A percentile compares a stretch with the other conserved stretches of the same genome.
phyloP scores from a whole-genome alignment of 2,113 vertebrate species.

The Pavo muticus region DNA sequence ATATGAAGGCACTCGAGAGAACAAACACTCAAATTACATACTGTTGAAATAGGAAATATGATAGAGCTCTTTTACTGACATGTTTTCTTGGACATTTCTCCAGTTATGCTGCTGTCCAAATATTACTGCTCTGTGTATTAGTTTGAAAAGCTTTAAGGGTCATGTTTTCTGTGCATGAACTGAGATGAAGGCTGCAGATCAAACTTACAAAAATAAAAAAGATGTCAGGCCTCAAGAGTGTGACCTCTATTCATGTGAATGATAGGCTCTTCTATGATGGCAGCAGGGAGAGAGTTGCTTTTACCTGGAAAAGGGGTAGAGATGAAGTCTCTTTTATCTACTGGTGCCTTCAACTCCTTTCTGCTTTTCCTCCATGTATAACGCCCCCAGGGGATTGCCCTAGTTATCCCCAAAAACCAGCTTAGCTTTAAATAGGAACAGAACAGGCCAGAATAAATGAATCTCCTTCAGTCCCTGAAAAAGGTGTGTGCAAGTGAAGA shows the following conservation, averaged over 20 bases:
- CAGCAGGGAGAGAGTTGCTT: background rate
- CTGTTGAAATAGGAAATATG: slow-evolving; percentile 55
- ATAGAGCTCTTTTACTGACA: slow-evolving; percentile 34
- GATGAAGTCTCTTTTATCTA: background rate
- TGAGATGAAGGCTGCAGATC: background rate
- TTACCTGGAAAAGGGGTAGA: background rate
- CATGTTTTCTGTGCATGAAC: background rate
- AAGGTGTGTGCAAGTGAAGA: background rate
- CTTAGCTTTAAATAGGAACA: background rate
- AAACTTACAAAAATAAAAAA: background rate
- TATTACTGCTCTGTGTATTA: slow-evolving; percentile 8
- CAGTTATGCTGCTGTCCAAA: slow-evolving; percentile 25
- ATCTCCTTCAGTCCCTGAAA: background rate
- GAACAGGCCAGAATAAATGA: background rate
- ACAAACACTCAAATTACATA: slow-evolving; percentile 56
- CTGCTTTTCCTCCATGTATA: background rate
- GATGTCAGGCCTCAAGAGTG: background rate
- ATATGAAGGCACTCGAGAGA: slow-evolving; percentile 56
- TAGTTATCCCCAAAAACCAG: background rate
- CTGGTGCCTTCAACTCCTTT: background rate
- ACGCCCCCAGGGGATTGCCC: background rate
- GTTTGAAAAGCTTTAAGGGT: background rate
- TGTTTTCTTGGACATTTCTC: background rate
- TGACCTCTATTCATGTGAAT: background rate
- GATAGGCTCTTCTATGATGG: background rate